These are phyloP conservation scores for Microvelia longipes DNA, from an alignment of 1,140 invertebrate genomes.

Conservation along the genomic window DNA sequence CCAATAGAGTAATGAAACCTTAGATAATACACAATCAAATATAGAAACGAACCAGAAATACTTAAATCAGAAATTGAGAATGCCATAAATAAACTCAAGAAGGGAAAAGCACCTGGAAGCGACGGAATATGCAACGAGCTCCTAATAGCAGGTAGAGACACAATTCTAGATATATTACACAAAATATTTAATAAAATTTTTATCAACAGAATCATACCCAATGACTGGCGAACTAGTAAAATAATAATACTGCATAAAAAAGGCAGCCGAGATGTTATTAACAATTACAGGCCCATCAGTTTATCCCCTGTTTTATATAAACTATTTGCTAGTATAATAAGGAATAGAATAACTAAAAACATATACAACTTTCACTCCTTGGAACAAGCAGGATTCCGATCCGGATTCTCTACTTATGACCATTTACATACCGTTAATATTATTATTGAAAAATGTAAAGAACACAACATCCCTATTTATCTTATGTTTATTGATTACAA, in stretches of 20 bases:
- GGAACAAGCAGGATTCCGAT: conserved; percentile 28
- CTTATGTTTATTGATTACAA: conserved; percentile 7
- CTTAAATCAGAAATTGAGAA: neutral
- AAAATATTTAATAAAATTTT: neutral
- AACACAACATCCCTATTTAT: conserved; percentile 7
- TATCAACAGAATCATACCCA: neutral
- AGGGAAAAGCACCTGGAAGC: neutral
- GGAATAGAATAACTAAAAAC: conserved; percentile 19
- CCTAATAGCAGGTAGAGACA: neutral
- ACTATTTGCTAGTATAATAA: conserved; percentile 18
- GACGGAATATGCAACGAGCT: neutral
- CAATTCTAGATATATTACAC: neutral
- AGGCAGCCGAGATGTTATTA: conserved; percentile 22
- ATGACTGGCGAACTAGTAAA: neutral
- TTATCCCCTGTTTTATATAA: conserved; percentile 24
- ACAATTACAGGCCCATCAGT: conserved; percentile 26
- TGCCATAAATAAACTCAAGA: neutral
- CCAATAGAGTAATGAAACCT: neutral
- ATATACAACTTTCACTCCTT: conserved; percentile 23
- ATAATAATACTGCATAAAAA: conserved; percentile 18
- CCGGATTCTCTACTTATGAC: conserved; percentile 17
- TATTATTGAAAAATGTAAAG: conserved; percentile 11
- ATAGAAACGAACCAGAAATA: neutral
- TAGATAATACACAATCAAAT: neutral
- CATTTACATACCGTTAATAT: conserved; percentile 9